These are phyloP conservation scores for Anoura caudifer DNA, from an alignment of 2,113 vertebrate species.

Conservation along the genomic window DNA sequence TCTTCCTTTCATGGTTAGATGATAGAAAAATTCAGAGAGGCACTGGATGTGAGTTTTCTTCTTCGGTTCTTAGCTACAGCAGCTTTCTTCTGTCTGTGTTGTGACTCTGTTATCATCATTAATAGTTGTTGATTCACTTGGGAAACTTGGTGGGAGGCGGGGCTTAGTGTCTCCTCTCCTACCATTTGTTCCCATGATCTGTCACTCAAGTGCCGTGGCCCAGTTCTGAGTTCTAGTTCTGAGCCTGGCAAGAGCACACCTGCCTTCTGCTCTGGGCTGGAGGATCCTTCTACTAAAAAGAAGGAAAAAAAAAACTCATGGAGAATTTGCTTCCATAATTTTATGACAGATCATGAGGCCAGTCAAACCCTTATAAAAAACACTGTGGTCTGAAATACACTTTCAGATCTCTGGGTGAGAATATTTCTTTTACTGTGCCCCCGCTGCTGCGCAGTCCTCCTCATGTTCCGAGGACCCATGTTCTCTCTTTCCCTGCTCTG, in stretches of 20 bases:
- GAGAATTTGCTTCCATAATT: neutral
- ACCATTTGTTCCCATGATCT: neutral
- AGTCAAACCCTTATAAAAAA: neutral
- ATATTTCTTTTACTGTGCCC: neutral
- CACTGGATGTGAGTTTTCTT: neutral
- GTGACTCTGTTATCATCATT: neutral
- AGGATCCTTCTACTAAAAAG: neutral
- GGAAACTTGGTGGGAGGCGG: neutral
- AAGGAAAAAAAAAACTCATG: neutral
- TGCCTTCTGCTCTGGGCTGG: neutral
- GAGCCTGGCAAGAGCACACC: neutral
- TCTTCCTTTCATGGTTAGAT: neutral
- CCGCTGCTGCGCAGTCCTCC: fast-evolving
- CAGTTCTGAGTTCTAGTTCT: neutral
- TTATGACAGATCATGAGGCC: neutral
- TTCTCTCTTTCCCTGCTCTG: neutral
- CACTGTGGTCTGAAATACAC: neutral
- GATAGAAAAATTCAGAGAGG: neutral
- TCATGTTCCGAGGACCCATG: neutral
- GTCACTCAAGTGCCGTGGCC: neutral
- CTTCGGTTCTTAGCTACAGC: neutral
- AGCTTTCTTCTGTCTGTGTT: neutral
- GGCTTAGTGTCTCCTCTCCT: neutral
- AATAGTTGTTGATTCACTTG: neutral
- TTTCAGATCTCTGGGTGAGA: neutral